phyloP scores from a whole-genome alignment of 2,113 vertebrate genomes.

The Sphyrna mokarran region DNA sequence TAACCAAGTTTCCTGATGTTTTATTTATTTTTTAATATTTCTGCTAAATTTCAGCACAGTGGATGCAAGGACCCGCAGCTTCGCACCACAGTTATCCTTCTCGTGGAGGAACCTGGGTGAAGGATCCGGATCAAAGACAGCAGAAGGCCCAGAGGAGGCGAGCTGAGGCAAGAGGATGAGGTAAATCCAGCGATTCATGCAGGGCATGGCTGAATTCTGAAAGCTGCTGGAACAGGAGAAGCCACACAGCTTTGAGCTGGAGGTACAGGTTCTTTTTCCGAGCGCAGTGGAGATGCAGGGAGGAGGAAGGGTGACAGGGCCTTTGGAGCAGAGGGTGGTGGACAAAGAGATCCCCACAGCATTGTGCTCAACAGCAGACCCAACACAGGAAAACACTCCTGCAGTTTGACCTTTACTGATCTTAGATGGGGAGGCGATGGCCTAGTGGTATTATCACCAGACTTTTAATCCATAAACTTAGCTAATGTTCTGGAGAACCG shows the following conservation, averaged over 20 bases:
- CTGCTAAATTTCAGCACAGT: background rate
- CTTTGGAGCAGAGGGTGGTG: background rate
- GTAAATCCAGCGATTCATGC: background rate
- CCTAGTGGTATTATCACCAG: too few species aligned
- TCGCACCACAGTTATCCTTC: background rate
- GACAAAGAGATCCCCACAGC: background rate
- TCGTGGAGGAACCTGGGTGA: background rate
- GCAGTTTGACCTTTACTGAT: background rate
- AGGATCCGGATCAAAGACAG: too few species aligned
- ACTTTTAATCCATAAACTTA: too few species aligned
- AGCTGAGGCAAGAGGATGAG: background rate
- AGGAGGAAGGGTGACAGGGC: background rate
- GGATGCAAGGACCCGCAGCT: background rate
- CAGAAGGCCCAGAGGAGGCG: too few species aligned
- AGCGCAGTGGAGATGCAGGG: background rate
- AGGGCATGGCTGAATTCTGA: background rate
- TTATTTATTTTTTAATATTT: constrained; percentile 27
- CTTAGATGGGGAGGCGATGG: too few species aligned
- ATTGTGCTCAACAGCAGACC: background rate
- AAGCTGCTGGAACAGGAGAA: background rate
- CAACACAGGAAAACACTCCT: background rate
- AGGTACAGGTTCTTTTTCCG: background rate
- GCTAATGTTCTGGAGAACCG: too few species aligned
- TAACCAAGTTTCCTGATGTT: background rate
- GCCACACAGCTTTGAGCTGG: background rate